Base-by-base conservation (phyloP, 2,113 vertebrate species). In the Chauna torquata region DNA sequence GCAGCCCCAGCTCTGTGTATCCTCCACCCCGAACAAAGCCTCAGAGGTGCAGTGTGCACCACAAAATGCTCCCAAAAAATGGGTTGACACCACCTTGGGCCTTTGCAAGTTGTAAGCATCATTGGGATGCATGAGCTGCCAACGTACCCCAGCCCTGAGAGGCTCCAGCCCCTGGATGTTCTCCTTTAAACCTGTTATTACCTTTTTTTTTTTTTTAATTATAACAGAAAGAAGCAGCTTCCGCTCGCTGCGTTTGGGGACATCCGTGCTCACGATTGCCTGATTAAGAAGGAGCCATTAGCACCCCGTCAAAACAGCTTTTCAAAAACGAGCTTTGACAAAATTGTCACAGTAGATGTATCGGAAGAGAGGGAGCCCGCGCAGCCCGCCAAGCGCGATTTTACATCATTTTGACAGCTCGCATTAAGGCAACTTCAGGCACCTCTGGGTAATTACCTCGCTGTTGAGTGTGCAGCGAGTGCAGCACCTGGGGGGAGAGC, bases 351-450 rank as follows among this genome's bases (percentile, higher is more conserved):
- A 45, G 38, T 97, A 95, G 96, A 97, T 94, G 97, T 91, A 91
- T 96, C 92, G 94, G 97, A 95, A 97, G 85, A 80, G 95, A 96
- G 95, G 97, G 96, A 97, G 89, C 97, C 77, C 3, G 4, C 90
- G 81, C 75, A 52, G 88, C 90, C 97, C 86, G 91, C 91, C 90
- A 89, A 55, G 90, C 68, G 44, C 84, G 45, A 82, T 34, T 95
- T 86, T 96, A 94, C 95, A 97, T 98, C 98, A 98, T 96, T 95
- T 92, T 98, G 98, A 98, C 98, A 98, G 97, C 96, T 95, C 23
- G 8, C 84, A 93, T 97, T 97, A 97, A 82, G 71, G 91, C 94
- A 95, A 96, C 95, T 94, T 72, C 92, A 92, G 93, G 94, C 95
- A 90, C 97, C 94, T 68, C 91, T 57, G 88, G 97, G 97, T 98